Percentiles rank a stretch among this genome's conserved stretches.
Evolutionary conservation across 2,113 vertebrate species (phyloP).

Genomic region (Dasyprocta punctata): DNA sequence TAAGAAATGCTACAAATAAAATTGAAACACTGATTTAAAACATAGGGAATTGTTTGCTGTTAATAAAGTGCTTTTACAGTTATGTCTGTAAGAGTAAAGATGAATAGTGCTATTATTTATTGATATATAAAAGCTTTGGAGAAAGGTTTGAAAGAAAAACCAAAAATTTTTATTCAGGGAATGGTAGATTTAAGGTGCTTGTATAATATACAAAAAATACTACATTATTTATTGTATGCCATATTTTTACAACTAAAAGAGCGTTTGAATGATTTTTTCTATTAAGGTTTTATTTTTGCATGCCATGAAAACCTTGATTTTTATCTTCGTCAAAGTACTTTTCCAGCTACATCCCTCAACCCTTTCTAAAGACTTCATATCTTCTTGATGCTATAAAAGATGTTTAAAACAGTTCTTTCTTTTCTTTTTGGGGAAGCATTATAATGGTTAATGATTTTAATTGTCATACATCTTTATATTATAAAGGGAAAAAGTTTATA

Average conservation of each 20-base stretch:
- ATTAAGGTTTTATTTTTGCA: constrained; percentile 68
- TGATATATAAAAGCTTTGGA: background rate
- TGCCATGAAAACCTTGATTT: constrained; percentile 52
- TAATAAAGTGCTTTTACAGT: background rate
- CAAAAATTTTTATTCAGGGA: background rate
- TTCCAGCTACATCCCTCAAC: constrained; percentile 15
- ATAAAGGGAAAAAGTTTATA: constrained; percentile 37
- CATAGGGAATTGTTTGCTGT: background rate
- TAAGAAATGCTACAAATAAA: background rate
- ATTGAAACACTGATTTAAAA: background rate
- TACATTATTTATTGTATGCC: background rate
- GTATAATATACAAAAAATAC: background rate
- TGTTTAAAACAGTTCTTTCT: constrained; percentile 33
- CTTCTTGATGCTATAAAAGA: constrained; percentile 71
- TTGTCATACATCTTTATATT: background rate
- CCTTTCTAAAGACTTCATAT: constrained; percentile 49
- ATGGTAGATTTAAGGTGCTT: background rate
- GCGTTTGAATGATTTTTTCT: background rate
- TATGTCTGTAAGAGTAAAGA: background rate
- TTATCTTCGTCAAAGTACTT: constrained; percentile 62
- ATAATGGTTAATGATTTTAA: constrained; percentile 62
- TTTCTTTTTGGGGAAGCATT: constrained; percentile 66
- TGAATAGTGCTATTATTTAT: background rate
- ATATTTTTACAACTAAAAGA: background rate
- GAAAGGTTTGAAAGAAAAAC: background rate